Base-by-base conservation (phyloP, 2,797 vertebrate genomes). In the Karalla daura region DNA sequence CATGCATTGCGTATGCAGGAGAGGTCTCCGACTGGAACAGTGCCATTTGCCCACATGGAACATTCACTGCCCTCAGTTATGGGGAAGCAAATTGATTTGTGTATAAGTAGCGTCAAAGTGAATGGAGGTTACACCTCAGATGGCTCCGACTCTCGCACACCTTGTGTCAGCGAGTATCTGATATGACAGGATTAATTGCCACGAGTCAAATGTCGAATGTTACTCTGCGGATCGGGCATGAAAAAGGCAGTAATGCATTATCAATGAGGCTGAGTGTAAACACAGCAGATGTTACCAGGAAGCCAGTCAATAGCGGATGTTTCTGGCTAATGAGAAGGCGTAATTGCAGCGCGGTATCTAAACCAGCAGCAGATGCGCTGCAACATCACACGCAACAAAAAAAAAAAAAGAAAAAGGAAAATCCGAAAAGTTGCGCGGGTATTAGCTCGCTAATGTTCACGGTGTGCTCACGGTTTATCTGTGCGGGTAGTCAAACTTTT, bases 241-340 rank as follows among this genome's bases (percentile, higher is more conserved):
- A 85, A 89, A 86, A 63, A 49, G 50, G 45, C 58, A 32, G 74
- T 71, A 65, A 86, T 88, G 78, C 72, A 79, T 92, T 89, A 90
- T 90, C 87, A 82, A 76, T 82, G 69, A 88, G 84, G 74, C 77
- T 24, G 18, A 74, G 83, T 74, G 85, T 85, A 84, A 91, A 84
- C 85, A 70, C 61, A 74, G 75, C 89, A 85, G 86, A 87, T 92
- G 83, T 76, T 86, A 74, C 70, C 75, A 83, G 82, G 79, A 89
- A 86, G 77, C 58, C 70, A 45, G 76, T 85, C 83, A 67, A 77
- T 85, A 85, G 74, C 65, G 77, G 75, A 76, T 84, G 79, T 86
- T 83, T 75, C 64, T 72, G 63, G 66, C 80, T 92, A 91, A 93
- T 89, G 89, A 91, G 87, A 85, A 80, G 77, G 55, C 49, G 39